Evolutionary conservation across 1,140 invertebrate genomes (phyloP).

Genomic region (Eubasilissa regina): DNA sequence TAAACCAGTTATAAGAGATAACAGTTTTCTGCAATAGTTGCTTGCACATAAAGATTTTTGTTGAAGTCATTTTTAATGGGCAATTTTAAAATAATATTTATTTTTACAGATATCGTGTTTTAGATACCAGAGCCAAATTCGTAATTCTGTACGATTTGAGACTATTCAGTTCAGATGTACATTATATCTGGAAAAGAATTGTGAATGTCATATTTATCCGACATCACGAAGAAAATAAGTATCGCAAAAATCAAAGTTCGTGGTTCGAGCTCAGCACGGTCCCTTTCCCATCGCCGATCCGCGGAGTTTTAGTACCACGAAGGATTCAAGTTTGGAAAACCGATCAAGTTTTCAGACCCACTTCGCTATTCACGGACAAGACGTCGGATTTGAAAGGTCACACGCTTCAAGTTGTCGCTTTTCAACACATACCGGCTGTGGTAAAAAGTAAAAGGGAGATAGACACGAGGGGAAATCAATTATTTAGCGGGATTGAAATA

Average conservation of each 20-base stretch:
- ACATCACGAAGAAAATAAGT: constrained; percentile 67
- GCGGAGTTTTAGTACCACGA: constrained; percentile 70
- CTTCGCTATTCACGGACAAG: constrained; percentile 75
- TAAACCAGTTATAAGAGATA: no score
- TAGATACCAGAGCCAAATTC: constrained; percentile 80
- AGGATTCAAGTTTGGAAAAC: constrained; percentile 78
- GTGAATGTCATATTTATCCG: constrained; percentile 83
- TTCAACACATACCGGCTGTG: constrained; percentile 82
- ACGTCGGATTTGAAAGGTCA: constrained; percentile 74
- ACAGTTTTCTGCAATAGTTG: no score
- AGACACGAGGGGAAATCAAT: constrained; percentile 24
- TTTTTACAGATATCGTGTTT: constrained; percentile 75
- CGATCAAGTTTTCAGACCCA: constrained; percentile 73
- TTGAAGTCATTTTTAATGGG: no score
- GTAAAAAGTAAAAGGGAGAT: constrained; percentile 64
- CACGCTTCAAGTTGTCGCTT: constrained; percentile 75
- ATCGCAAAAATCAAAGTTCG: constrained; percentile 64
- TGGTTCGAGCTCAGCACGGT: constrained; percentile 82
- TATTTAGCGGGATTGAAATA: constrained; percentile 75
- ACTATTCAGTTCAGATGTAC: constrained; percentile 76
- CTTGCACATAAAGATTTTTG: no score
- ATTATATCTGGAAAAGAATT: constrained; percentile 84
- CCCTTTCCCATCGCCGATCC: constrained; percentile 77
- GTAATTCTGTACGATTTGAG: constrained; percentile 79
- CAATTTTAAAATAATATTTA: constrained; percentile 30